phyloP scores from a whole-genome alignment of 2,113 vertebrate species.

The Psittacara wagleri region DNA sequence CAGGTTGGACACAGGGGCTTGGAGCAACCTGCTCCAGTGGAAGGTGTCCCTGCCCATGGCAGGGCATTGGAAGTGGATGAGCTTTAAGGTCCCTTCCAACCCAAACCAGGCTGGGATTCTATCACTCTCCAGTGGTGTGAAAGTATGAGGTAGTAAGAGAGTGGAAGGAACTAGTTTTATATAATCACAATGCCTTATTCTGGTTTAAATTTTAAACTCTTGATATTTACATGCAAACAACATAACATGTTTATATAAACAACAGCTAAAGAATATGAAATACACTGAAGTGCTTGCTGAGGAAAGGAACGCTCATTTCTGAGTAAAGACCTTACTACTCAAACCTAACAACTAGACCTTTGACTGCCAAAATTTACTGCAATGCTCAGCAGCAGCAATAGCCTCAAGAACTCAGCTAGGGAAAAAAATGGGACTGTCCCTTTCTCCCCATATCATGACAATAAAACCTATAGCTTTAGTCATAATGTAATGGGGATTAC shows the following conservation, averaged over 20 bases:
- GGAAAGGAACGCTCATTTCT: neutral
- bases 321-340: neutral
- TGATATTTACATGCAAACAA: neutral
- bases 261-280: neutral
- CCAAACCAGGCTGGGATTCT: neutral
- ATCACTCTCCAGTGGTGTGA: neutral
- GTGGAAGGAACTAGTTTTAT: neutral
- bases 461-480: neutral
- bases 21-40: neutral
- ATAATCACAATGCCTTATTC: neutral
- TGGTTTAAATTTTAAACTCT: neutral
- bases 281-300: neutral
- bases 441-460: neutral
- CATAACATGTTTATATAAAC: neutral
- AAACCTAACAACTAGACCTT: neutral
- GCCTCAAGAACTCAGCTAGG: neutral
- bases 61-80: neutral
- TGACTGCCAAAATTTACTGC: neutral
- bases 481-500: neutral
- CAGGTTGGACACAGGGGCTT: neutral
- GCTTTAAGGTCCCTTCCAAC: neutral
- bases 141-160: rapidly evolving
- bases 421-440: rapidly evolving
- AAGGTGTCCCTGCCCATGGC: neutral
- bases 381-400: neutral